Base-by-base conservation (phyloP, 2,797 vertebrate species). In the Monodelphis domestica region DNA sequence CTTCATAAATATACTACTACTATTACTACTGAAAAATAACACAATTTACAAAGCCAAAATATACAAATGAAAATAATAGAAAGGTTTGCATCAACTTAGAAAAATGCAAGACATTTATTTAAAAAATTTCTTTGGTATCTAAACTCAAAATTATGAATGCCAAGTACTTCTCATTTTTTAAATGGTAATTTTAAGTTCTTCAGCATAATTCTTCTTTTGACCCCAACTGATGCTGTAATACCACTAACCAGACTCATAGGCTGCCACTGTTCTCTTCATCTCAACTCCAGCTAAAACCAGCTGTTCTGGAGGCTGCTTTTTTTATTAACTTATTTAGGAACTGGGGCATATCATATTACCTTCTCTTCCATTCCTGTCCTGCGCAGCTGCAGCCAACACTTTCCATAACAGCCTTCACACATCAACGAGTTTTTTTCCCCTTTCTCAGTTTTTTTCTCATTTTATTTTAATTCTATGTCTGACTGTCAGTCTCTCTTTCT, bases 201-300 rank as follows among this genome's bases (percentile, higher is more conserved):
- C 95, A 96, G 84, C 88, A 95, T 98, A 96, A 96, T 97, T 98
- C 93, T 95, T 91, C 78, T 14, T 87, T 96, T 96, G 95, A 95
- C 55, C 94, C 54, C 92, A 94, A 2, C 24, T 93, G 97, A 96
- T 96, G 94, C 88, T 95, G 52, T 97, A 97, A 98, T 97, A 95
- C 94, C 78, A 78, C 93, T 96, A 96, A 96, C 88, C 94, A 91
- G 95, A 97, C 96, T 97, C 89, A 95, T 55, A 92, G 96, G 94
- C 95, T 93, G 91, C 95, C 52, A 55, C 96, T 97, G 96, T 94
- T 95, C 97, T 95, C 98, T 97, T 97, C 95, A 97, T 95, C 96
- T 95, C 91, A 96, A 96, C 96, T 98, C 98, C 98, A 98, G 98
- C 98, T 97, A 98, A 98, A 96, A 92, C 97, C 98, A 98, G 98